These are phyloP conservation scores for Epinephelus coioides DNA, from an alignment of 2,797 vertebrate species.

Conservation along the genomic window DNA sequence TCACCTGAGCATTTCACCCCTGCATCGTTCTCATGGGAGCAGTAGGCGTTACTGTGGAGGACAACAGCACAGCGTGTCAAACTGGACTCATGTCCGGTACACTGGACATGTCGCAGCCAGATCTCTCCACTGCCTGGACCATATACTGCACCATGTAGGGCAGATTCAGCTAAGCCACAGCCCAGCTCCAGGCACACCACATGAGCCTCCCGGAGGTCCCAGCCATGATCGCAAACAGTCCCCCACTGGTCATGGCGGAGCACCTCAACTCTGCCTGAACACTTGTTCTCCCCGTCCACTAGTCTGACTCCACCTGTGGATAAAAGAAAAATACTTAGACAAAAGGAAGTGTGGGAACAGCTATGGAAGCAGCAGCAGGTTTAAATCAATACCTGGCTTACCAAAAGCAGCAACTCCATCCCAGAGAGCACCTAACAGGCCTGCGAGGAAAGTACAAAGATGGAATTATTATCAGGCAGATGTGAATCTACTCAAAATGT, in stretches of 20 bases:
- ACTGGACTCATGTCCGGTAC: constrained; percentile 81
- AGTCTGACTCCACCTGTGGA: constrained; percentile 78
- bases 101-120: constrained; percentile 79
- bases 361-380: constrained; percentile 1
- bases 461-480: background rate
- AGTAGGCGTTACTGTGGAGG: constrained; percentile 67
- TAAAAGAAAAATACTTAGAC: constrained; percentile 20
- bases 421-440: constrained; percentile 64
- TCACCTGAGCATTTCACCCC: constrained; percentile 86
- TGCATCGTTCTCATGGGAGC: constrained; percentile 80
- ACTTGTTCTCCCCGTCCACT: constrained; percentile 75
- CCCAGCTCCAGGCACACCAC: constrained; percentile 86
- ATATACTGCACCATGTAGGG: constrained; percentile 53
- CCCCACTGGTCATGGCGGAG: constrained; percentile 82
- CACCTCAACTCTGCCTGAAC: constrained; percentile 85
- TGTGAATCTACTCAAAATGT: background rate
- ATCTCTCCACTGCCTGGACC: constrained; percentile 74
- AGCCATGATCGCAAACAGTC: constrained; percentile 82
- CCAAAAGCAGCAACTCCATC: constrained; percentile 77
- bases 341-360: background rate
- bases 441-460: constrained; percentile 51
- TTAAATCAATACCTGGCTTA: constrained; percentile 52
- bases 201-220: constrained; percentile 81
- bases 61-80: constrained; percentile 76
- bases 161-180: constrained; percentile 81